Evolutionary conservation across 2,797 vertebrate species (phyloP).

Genomic region (Pitangus sulphuratus): DNA sequence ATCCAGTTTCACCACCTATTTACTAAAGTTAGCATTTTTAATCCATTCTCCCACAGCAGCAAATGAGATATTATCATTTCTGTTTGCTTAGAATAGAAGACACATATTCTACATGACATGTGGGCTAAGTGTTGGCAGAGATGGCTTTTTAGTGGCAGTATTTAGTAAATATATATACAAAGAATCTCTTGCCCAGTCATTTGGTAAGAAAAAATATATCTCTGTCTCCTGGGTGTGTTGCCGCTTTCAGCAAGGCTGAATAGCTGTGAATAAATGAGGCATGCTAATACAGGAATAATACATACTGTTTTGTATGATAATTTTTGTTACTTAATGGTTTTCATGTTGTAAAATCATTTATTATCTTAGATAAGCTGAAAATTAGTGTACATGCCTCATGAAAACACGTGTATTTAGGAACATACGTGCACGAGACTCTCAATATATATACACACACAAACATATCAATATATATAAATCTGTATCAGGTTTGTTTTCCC

Average conservation of each 20-base stretch:
- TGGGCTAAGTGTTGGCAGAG: background rate
- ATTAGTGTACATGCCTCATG: background rate
- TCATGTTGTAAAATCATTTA: background rate
- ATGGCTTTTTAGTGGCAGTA: background rate
- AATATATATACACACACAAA: background rate
- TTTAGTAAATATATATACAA: background rate
- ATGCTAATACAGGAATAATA: background rate
- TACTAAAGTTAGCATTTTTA: background rate
- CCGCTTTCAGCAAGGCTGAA: background rate
- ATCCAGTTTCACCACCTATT: background rate
- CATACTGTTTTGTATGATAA: background rate
- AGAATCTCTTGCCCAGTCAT: background rate
- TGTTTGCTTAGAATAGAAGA: constrained; percentile 3
- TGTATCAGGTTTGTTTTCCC: background rate
- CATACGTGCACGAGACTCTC: background rate
- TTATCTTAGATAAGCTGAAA: background rate
- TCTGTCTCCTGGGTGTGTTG: background rate
- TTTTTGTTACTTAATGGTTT: background rate
- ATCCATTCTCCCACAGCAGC: background rate
- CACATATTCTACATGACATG: background rate
- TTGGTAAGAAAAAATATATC: background rate
- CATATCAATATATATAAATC: background rate
- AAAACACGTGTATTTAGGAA: background rate
- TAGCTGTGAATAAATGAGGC: background rate
- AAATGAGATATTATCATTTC: background rate